Base-by-base conservation (phyloP, 2,888 invertebrate species). In the Cynaeus angustus region DNA sequence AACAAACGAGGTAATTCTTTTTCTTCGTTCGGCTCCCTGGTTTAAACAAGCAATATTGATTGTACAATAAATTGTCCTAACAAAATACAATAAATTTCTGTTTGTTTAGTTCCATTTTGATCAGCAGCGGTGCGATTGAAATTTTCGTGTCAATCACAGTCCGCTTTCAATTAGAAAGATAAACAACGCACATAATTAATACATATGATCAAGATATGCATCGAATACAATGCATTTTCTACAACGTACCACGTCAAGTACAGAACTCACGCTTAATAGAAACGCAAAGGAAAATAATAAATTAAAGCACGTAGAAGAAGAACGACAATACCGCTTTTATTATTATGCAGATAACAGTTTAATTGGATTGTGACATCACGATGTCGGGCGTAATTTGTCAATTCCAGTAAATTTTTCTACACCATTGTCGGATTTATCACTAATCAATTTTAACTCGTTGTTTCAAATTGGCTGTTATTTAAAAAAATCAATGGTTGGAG, bases 341-440 rank as follows among this genome's bases (percentile, higher is more conserved):
- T 68, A 62, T 62, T 68, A 68, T 68, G 68, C 55, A 68, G 68
- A 68, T 64, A 62, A 68, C 68, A 68, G 12, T 68, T 68, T 68
- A 68, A 68, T 68, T 68, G 56, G 62, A 68, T 68, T 68, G 62
- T 62, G 64, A 59, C 56, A 26, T 37, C 52, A 55, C n/a, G 30
- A 28, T n/a, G 43, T n/a, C 8, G 41, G n/a, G 26, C 16, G 53
- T 53, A 64, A 64, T 64, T 66, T 55, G 66, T 64, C 64, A 53
- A 53, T 65, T 53, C 30, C 53, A 55, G 45, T 65, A 65, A 33
- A 38, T 55, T 62, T 65, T 43, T 50, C n/a, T 26, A 41, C 14
- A 41, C 28, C 16, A 14, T 55, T 66, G 48, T 66, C 66, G 50
- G 26, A 12, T 7, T n/a, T 6, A 33, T 59, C 43, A 53, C 52